These are phyloP conservation scores for Neomonachus schauinslandi DNA, from an alignment of 2,113 vertebrate genomes.

Conservation along the genomic window DNA sequence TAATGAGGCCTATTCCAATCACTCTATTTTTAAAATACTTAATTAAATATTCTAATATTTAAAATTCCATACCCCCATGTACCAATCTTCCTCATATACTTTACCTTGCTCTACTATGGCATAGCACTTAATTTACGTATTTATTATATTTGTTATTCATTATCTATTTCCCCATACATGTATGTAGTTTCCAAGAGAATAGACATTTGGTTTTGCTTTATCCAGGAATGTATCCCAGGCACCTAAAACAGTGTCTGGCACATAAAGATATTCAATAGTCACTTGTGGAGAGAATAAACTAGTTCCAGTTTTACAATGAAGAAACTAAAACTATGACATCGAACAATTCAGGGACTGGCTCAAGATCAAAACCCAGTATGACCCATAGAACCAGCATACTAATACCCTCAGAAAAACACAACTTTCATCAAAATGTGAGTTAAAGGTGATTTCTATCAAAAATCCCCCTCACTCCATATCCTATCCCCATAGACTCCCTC, in stretches of 20 bases:
- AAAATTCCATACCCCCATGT: not conserved
- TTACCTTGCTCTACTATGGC: not conserved
- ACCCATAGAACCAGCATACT: not conserved
- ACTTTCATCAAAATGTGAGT: slow-evolving; percentile 10
- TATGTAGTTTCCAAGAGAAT: not conserved
- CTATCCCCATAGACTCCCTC: not conserved
- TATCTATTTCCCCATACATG: not conserved
- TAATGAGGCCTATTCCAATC: not conserved
- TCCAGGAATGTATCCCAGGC: not conserved
- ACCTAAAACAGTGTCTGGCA: not conserved
- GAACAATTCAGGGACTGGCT: not conserved
- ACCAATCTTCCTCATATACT: not conserved
- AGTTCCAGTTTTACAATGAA: not conserved
- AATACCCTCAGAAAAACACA: not conserved
- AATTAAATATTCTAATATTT: not conserved
- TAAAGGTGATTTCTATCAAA: not conserved
- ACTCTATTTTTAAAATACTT: not conserved
- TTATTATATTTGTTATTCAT: not conserved
- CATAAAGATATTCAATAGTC: not conserved
- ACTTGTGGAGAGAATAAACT: not conserved
- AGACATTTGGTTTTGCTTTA: not conserved
- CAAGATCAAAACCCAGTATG: not conserved
- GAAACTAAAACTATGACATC: not conserved
- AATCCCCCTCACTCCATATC: not conserved
- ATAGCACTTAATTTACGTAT: not conserved